Percentiles rank a stretch among this genome's conserved stretches.
phyloP scores from a whole-genome alignment of 2,797 vertebrate species.

The Rhinoraja longicauda region DNA sequence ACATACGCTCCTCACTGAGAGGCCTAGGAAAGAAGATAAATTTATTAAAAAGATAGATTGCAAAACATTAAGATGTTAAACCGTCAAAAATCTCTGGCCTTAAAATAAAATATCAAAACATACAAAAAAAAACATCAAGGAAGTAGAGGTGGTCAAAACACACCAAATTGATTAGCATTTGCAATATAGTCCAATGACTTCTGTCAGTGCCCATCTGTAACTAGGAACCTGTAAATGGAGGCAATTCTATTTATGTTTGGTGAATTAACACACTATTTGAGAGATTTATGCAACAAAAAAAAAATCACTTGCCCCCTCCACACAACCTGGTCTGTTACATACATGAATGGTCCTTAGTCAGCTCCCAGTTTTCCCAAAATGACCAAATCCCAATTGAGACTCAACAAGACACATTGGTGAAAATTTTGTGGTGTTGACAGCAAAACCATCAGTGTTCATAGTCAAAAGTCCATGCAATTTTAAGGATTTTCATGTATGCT shows the following conservation, averaged over 20 bases:
- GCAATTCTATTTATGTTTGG: background rate
- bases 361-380: background rate
- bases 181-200: background rate
- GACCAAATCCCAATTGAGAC: background rate
- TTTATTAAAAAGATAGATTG: background rate
- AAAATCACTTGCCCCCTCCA: too few relatives aligned
- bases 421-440: too few relatives aligned
- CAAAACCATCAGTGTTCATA: too few relatives aligned
- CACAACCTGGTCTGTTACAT: background rate
- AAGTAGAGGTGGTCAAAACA: background rate
- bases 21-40: constrained; percentile 57
- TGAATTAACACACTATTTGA: background rate
- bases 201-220: background rate
- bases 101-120: background rate
- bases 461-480: too few relatives aligned
- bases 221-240: background rate
- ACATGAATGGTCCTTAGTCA: too few relatives aligned
- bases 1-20: constrained; percentile 95
- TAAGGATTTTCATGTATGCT: too few relatives aligned
- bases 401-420: background rate
- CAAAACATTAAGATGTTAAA: background rate
- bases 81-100: background rate
- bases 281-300: too few relatives aligned
- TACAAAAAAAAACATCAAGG: background rate
- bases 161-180: too few relatives aligned